Conservation (phyloP, 2,888 invertebrate species). For the Brachyptera risi region DNA sequence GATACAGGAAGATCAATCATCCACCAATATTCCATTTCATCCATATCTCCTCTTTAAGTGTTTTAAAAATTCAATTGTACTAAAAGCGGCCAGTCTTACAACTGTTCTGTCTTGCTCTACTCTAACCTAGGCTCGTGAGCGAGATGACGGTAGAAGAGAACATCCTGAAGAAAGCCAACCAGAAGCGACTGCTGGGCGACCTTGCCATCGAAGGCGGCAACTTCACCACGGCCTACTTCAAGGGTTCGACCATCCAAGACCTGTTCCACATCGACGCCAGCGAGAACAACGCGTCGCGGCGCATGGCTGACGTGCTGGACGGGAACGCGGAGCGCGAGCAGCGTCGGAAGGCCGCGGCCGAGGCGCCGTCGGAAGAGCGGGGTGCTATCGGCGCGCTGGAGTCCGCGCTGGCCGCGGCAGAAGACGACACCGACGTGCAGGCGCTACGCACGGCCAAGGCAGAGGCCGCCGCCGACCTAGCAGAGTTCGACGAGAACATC, state of each 20-base stretch:
- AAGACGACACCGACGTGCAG: constrained; percentile 92
- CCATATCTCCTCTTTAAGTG: too few relatives aligned
- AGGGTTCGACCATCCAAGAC: constrained; percentile 89
- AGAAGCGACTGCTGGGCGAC: constrained; percentile 92
- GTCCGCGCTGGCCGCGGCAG: constrained; percentile 82
- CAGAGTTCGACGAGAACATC: constrained; percentile 93
- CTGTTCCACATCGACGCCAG: constrained; percentile 74
- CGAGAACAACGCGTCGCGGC: constrained; percentile 54
- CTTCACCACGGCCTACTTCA: constrained; percentile 96
- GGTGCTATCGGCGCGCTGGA: constrained; percentile 64
- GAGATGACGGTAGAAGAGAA: constrained; percentile 98
- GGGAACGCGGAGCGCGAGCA: background rate
- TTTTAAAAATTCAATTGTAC: too few relatives aligned
- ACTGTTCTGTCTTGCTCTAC: background rate
- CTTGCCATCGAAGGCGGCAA: constrained; percentile 98
- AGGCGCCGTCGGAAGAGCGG: constrained; percentile 50
- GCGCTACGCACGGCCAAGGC: constrained; percentile 86
- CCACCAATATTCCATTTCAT: too few relatives aligned
- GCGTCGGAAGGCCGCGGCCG: background rate
- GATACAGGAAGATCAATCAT: too few relatives aligned
- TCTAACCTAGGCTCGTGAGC: constrained; percentile 72
- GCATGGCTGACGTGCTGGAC: constrained; percentile 50
- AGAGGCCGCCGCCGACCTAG: constrained; percentile 84
- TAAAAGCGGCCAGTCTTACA: too few relatives aligned
- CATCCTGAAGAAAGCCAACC: constrained; percentile 97